phyloP scores from a whole-genome alignment of 2,113 vertebrate genomes.

The Girardinichthys multiradiatus region DNA sequence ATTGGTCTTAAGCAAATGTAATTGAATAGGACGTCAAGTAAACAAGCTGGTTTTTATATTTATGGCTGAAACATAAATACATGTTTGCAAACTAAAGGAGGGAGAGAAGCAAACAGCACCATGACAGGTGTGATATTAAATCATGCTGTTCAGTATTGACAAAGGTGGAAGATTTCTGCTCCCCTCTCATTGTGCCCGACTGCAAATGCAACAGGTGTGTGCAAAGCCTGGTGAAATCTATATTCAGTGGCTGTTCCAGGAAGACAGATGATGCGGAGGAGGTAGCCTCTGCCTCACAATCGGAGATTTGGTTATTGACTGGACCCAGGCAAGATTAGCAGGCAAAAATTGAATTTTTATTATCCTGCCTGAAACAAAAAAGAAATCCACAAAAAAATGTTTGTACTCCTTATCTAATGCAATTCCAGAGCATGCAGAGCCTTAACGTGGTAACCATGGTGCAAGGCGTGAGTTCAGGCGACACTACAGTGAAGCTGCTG shows the following conservation, averaged over 20 bases:
- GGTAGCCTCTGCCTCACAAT: constrained; percentile 43
- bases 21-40: constrained; percentile 10
- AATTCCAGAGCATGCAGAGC: neutral
- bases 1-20: constrained; percentile 20
- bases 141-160: neutral
- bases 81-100: neutral
- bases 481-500: constrained; percentile 26
- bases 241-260: constrained; percentile 63
- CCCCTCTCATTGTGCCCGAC: constrained; percentile 21
- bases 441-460: constrained; percentile 23
- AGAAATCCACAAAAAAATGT: neutral
- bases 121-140: constrained; percentile 1
- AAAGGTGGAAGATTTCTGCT: constrained; percentile 27
- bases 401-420: constrained; percentile 22
- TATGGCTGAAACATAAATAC: constrained; percentile 4
- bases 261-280: constrained; percentile 58
- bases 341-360: neutral
- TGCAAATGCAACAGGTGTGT: constrained; percentile 58
- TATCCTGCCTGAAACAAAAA: neutral
- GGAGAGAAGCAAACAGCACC: constrained; percentile 15
- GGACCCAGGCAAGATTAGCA: neutral
- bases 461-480: constrained; percentile 22
- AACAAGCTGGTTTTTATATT: constrained; percentile 18
- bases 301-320: constrained; percentile 31
- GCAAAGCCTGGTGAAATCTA: constrained; percentile 35